Evolutionary conservation across 2,888 invertebrate species (phyloP).

Genomic region (Pyrrhia umbra): DNA sequence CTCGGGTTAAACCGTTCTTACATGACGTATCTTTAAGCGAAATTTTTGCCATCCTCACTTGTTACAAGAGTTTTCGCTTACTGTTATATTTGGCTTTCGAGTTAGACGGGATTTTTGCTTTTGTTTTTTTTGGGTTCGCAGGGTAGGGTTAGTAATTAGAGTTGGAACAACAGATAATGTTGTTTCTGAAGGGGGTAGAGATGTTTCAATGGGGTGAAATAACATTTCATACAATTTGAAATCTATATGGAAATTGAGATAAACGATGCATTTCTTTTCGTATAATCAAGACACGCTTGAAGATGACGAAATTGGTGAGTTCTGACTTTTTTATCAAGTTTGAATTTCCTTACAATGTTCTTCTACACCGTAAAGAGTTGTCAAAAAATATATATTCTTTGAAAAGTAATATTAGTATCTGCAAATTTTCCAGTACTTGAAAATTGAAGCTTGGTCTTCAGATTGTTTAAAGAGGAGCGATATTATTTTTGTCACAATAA

Average conservation of each 20-base stretch:
- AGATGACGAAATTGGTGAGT: no score
- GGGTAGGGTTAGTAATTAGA: neutral
- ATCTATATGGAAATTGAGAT: neutral
- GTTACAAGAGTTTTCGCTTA: slow-evolving; percentile 68
- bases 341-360: no score
- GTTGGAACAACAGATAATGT: neutral
- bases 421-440: no score
- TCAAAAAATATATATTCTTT: no score
- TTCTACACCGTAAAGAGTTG: no score
- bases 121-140: slow-evolving; percentile 8
- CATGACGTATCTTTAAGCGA: slow-evolving; percentile 76
- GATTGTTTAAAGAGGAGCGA: no score
- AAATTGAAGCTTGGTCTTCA: no score
- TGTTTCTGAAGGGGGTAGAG: neutral
- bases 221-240: neutral
- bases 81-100: slow-evolving; percentile 55
- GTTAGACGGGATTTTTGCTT: slow-evolving; percentile 16
- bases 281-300: no score
- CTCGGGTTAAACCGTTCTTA: slow-evolving; percentile 79
- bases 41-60: slow-evolving; percentile 51
- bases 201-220: neutral
- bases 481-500: neutral
- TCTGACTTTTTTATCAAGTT: no score
- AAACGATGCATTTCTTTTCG: neutral
- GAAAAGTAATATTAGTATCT: no score